These are phyloP conservation scores for Palythoa caribaeorum DNA, from an alignment of 92 coral and sea anemone species.

Conservation along the genomic window DNA sequence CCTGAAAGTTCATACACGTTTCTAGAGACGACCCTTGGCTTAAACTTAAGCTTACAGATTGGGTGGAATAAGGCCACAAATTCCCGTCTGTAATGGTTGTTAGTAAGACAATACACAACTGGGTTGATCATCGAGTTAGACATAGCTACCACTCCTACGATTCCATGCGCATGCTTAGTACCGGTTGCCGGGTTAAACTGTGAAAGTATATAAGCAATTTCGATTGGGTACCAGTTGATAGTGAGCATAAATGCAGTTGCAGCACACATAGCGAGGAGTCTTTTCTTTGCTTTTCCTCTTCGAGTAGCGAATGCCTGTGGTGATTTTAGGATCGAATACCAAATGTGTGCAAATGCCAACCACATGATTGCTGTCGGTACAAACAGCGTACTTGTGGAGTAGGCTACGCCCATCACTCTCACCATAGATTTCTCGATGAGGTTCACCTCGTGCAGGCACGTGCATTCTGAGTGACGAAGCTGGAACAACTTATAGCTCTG, in stretches of 20 bases:
- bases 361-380: conserved; percentile 21
- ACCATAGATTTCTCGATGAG: neutral
- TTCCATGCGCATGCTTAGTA: neutral
- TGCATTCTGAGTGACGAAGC: neutral
- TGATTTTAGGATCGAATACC: neutral
- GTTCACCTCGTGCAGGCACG: neutral
- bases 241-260: conserved; percentile 2
- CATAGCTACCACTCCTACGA: neutral
- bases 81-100: conserved; percentile 6
- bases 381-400: neutral
- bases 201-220: neutral
- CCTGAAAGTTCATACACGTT: neutral
- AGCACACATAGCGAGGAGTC: conserved; percentile 23
- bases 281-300: conserved; percentile 11
- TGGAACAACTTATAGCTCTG: conserved; percentile 9
- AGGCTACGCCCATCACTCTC: neutral
- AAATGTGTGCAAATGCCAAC: conserved; percentile 28
- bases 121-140: conserved; percentile 28
- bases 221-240: conserved; percentile 5
- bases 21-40: neutral
- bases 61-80: neutral
- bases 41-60: neutral
- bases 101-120: conserved; percentile 20
- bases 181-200: neutral
- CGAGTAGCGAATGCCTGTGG: neutral